phyloP scores from a whole-genome alignment of 2,888 invertebrate genomes.

The Monoplex corrugatus region DNA sequence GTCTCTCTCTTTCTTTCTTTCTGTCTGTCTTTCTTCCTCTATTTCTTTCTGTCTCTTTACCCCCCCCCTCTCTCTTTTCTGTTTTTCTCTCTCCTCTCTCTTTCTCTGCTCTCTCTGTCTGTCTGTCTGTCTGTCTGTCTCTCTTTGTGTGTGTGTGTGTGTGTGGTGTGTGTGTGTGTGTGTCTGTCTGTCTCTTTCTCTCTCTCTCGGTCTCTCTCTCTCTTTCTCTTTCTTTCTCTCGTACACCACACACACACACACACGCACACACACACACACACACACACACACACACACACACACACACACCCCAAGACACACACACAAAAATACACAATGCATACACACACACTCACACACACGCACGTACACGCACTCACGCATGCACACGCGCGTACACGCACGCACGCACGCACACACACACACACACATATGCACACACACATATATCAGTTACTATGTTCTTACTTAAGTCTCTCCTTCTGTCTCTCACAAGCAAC shows the following conservation, averaged over 20 bases:
- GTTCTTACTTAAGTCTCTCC: too few relatives aligned
- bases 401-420: background rate
- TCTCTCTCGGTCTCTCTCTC: too few relatives aligned
- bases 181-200: too few relatives aligned
- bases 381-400: background rate
- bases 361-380: background rate
- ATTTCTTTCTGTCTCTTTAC: background rate
- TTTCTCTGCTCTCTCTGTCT: background rate
- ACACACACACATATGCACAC: background rate
- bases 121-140: too few relatives aligned
- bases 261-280: background rate
- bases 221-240: too few relatives aligned
- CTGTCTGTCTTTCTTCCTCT: background rate
- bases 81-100: background rate
- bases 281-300: background rate
- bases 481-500: too few relatives aligned
- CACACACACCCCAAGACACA: too few relatives aligned
- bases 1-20: background rate
- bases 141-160: too few relatives aligned
- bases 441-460: too few relatives aligned
- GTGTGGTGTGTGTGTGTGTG: too few relatives aligned
- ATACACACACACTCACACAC: background rate
- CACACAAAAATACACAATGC: background rate
- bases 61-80: background rate
- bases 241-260: too few relatives aligned